Base-by-base conservation (phyloP, 2,888 invertebrate species). In the Lasioglossum morio region DNA sequence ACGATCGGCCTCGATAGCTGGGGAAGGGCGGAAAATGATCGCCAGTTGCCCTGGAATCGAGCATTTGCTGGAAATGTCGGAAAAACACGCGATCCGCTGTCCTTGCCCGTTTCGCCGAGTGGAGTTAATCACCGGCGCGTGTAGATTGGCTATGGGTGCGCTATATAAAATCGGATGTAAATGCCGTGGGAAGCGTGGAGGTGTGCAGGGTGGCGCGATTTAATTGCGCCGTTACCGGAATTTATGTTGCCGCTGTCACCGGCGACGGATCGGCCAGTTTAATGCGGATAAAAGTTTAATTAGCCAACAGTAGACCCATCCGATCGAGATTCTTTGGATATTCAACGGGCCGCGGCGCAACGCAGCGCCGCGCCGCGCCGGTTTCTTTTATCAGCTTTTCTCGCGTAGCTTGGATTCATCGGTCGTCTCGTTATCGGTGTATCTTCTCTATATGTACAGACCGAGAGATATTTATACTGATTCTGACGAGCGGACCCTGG, bases 161-260 rank as follows among this genome's bases (percentile, higher is more conserved):
- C 77, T 78, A 76, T 57, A 72, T 77, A 74, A 85, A 86, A 85
- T 86, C 77, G 37, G 77, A 79, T 76, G 73, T 69, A 86, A 86
- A 86, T 86, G 77, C 85, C 85, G 86, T 86, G 85, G 85, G 85
- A 85, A 85, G 81, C 43, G 46, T 74, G 75, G 74, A 80, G 66
- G 72, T 72, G 79, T 43, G 57, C 30, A 77, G 77, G 84, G 78
- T 82, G 53, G 34, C 60, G 73, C 16, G 82, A 27, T 66, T 84
- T 84, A 84, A 82, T 84, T 84, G 74, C 66, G 14, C 14, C 74
- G 48, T 72, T 73, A 81, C 48, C 14, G 63, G 72, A 73, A 72
- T 77, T 77, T 81, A 72, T 66, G 72, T 27, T 34, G 27, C 48
- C 40, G 10, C 34, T 53, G 53, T 46, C 46, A n/a, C n/a, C 43